Conservation (phyloP, 2,888 invertebrate genomes). For the Drosophila suboccidentalis region DNA sequence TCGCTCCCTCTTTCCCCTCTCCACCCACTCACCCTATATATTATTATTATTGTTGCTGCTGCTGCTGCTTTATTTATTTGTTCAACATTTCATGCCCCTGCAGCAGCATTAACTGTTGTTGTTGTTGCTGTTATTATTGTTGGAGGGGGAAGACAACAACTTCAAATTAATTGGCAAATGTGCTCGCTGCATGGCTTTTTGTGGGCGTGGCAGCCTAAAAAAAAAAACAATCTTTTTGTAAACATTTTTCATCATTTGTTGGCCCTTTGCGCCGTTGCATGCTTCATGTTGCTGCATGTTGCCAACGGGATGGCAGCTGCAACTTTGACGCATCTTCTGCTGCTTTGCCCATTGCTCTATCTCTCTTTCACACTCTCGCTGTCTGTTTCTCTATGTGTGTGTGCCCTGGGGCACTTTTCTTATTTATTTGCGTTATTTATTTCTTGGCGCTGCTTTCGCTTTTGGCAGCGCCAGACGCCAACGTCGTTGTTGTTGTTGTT, state of each 20-base stretch:
- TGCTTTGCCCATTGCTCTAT: constrained; percentile 23
- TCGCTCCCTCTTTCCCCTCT: neutral
- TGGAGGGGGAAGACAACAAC: constrained; percentile 37
- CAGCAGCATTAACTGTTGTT: constrained; percentile 37
- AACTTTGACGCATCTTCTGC: constrained; percentile 45
- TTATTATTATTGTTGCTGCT: constrained; percentile 30
- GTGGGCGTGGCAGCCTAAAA: constrained; percentile 52
- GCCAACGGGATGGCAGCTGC: constrained; percentile 44
- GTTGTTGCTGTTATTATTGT: constrained; percentile 34
- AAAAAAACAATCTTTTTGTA: constrained; percentile 17
- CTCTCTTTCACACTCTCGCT: constrained; percentile 54
- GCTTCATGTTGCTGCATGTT: constrained; percentile 20
- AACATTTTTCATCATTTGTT: constrained; percentile 69
- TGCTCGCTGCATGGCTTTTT: constrained; percentile 46
- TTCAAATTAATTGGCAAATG: constrained; percentile 60
- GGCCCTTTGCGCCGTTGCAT: constrained; percentile 18
- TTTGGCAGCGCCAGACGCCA: constrained; percentile 76
- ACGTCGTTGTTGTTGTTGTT: constrained; percentile 39
- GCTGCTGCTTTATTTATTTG: constrained; percentile 57
- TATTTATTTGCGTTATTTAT: constrained; percentile 80
- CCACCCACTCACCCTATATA: neutral
- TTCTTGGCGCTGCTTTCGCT: constrained; percentile 80
- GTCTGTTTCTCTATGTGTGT: constrained; percentile 23
- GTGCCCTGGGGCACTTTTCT: constrained; percentile 76
- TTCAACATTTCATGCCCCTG: constrained; percentile 50